Evolutionary conservation across 2,797 vertebrate species (phyloP).

Genomic region (Alcedo quadribrachys): DNA sequence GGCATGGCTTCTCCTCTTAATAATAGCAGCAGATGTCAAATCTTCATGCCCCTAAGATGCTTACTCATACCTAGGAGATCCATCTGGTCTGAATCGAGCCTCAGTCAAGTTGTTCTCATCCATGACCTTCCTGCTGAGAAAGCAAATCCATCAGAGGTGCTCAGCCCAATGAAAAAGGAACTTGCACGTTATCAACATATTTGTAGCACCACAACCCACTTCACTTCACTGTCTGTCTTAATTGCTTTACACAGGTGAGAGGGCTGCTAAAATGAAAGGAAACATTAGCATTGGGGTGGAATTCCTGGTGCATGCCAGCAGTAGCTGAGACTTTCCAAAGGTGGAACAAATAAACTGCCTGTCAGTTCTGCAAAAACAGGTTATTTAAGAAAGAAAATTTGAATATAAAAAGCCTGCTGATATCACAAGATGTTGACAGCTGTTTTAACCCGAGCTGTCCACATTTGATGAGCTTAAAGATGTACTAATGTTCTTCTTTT

Average conservation of each 20-base stretch:
- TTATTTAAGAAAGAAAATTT: not conserved
- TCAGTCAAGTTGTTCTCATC: slow-evolving; percentile 61
- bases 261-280: not conserved
- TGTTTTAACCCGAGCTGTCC: not conserved
- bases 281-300: not conserved
- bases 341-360: not conserved
- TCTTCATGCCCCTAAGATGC: slow-evolving; percentile 31
- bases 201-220: not conserved
- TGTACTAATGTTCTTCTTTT: not conserved
- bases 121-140: slow-evolving; percentile 50
- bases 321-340: not conserved
- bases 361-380: not conserved
- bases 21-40: slow-evolving; percentile 39
- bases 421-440: not conserved
- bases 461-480: not conserved
- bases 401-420: not conserved
- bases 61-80: slow-evolving; percentile 2
- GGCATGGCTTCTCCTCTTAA: not conserved
- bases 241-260: slow-evolving; percentile 21
- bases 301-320: not conserved
- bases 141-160: slow-evolving; percentile 20
- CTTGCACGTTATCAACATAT: not conserved
- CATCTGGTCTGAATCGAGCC: slow-evolving; percentile 46
- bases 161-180: slow-evolving; percentile 13
- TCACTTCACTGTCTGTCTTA: slow-evolving; percentile 17